phyloP scores from a whole-genome alignment of 2,888 invertebrate species.

The Epinotia brunnichana region DNA sequence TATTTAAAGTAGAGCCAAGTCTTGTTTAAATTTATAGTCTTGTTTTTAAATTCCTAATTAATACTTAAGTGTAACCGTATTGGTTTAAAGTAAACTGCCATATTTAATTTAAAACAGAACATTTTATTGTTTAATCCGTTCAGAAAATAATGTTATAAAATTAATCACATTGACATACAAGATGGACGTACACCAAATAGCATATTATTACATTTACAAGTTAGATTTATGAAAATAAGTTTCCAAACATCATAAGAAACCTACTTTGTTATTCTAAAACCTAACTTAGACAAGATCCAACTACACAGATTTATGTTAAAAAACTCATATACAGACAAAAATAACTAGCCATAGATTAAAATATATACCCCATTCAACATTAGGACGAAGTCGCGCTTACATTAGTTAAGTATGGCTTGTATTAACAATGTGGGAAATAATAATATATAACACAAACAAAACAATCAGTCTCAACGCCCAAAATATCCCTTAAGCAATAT shows the following conservation, averaged over 20 bases:
- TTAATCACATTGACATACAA: constrained; percentile 83
- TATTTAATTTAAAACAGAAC: constrained; percentile 81
- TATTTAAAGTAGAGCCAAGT: background rate
- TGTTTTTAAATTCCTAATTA: background rate
- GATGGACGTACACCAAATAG: constrained; percentile 83
- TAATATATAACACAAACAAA: constrained; percentile 82
- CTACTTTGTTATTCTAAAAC: constrained; percentile 70
- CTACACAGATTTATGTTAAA: constrained; percentile 73
- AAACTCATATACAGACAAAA: constrained; percentile 83
- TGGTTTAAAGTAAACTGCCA: constrained; percentile 63
- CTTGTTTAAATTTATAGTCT: too few species aligned
- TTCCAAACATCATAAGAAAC: constrained; percentile 67
- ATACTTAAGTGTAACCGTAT: constrained; percentile 4
- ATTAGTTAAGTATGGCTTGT: constrained; percentile 61
- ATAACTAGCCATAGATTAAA: constrained; percentile 72
- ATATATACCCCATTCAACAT: constrained; percentile 62
- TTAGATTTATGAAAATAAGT: constrained; percentile 74
- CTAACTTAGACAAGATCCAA: constrained; percentile 75
- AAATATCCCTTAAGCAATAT: constrained; percentile 72
- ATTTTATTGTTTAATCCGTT: constrained; percentile 84
- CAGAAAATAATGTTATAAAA: constrained; percentile 79
- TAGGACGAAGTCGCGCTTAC: constrained; percentile 57
- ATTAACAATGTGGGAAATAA: constrained; percentile 77
- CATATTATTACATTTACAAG: constrained; percentile 76
- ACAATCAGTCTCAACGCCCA: constrained; percentile 84